Evolutionary conservation across 2,113 vertebrate genomes (phyloP).

Genomic region (Proterorhinus semilunaris): DNA sequence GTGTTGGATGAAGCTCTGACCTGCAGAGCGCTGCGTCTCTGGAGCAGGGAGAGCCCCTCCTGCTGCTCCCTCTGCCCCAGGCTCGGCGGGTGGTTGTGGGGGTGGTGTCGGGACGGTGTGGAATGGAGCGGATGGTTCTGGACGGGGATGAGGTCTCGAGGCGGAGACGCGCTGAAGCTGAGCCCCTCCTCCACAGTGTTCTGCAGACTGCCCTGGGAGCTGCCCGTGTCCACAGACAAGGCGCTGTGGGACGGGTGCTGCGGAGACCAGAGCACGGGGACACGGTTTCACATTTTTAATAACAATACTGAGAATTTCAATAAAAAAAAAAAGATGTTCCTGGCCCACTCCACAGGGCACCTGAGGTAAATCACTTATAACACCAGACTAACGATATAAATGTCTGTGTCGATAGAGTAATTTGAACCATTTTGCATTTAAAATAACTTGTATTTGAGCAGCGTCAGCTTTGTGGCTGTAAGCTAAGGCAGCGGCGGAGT

Average conservation of each 20-base stretch:
- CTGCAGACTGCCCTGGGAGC: constrained; percentile 85
- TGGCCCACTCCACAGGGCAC: too few species aligned
- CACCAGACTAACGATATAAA: too few species aligned
- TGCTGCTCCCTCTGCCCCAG: constrained; percentile 4
- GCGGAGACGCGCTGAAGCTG: constrained; percentile 80
- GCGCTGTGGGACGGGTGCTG: constrained; percentile 80
- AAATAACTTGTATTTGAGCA: too few species aligned
- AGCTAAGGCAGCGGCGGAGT: too few species aligned
- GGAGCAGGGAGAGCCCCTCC: constrained; percentile 38
- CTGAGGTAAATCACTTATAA: too few species aligned
- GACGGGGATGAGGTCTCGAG: constrained; percentile 64
- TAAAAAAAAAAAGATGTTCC: too few species aligned
- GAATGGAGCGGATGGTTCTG: constrained; percentile 17
- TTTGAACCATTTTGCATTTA: too few species aligned
- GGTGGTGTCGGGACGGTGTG: neutral
- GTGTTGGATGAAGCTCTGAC: neutral
- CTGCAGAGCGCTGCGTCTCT: constrained; percentile 36
- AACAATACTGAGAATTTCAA: too few species aligned
- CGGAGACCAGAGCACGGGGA: neutral
- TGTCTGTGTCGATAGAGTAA: too few species aligned
- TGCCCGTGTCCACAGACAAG: constrained; percentile 81
- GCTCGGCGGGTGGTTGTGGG: constrained; percentile 15
- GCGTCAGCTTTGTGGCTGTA: too few species aligned
- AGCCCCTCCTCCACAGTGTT: constrained; percentile 85
- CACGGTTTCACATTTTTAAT: neutral